Percentiles rank a stretch among this genome's conserved stretches.
phyloP scores from a whole-genome alignment of 2,113 vertebrate species.

The Gnathonemus longibarbis region DNA sequence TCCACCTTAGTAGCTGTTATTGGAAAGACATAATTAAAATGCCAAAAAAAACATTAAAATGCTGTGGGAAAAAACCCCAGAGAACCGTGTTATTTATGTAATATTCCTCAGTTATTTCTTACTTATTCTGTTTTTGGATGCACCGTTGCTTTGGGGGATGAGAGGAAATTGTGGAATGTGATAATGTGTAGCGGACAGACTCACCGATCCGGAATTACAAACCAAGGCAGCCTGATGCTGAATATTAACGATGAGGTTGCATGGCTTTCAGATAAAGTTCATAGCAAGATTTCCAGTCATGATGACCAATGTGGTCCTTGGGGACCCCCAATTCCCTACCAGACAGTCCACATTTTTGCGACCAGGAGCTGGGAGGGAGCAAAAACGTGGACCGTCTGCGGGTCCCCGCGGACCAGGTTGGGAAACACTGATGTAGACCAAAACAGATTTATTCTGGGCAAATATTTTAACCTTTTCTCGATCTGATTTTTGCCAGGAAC shows the following conservation, averaged over 20 bases:
- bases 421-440: conserved; percentile 8
- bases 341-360: neutral
- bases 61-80: neutral
- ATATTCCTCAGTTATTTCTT: neutral
- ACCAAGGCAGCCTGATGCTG: neutral
- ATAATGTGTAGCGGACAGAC: neutral
- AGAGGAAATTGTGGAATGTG: neutral
- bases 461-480: neutral
- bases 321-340: neutral
- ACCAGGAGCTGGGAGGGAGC: neutral
- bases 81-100: neutral
- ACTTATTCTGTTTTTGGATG: neutral
- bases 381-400: neutral
- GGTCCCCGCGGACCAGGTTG: neutral
- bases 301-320: conserved; percentile 42
- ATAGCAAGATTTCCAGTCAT: conserved; percentile 46
- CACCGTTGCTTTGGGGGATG: neutral
- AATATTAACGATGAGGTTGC: conserved; percentile 19
- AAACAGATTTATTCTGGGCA: conserved; percentile 24
- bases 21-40: neutral
- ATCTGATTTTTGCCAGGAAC: neutral
- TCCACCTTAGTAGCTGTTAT: neutral
- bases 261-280: conserved; percentile 35
- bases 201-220: neutral
- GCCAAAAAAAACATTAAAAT: neutral